Conservation (phyloP, 2,888 invertebrate genomes). For the Himalopsyche anomala region DNA sequence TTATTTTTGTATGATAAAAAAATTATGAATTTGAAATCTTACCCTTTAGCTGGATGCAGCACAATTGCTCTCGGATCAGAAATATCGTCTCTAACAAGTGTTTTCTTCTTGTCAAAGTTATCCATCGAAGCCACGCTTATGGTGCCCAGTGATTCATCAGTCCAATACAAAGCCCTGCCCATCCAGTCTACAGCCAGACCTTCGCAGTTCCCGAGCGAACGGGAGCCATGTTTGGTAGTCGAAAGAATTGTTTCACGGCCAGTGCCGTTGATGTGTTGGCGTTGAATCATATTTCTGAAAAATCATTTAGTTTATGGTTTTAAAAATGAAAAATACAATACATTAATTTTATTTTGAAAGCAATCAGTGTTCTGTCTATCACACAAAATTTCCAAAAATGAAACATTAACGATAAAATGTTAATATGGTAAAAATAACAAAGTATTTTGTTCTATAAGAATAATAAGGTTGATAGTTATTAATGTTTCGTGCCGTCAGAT, state of each 20-base stretch:
- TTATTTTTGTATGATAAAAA: too few relatives aligned
- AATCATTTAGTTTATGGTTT: not conserved
- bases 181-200: constrained; percentile 92
- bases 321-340: too few relatives aligned
- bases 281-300: constrained; percentile 78
- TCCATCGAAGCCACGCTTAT: constrained; percentile 83
- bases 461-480: too few relatives aligned
- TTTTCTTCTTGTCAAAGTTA: constrained; percentile 76
- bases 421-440: too few relatives aligned
- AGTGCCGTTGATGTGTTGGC: constrained; percentile 80
- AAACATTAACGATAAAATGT: too few relatives aligned
- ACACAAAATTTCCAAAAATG: too few relatives aligned
- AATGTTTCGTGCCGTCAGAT: too few relatives aligned
- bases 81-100: constrained; percentile 78
- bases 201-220: constrained; percentile 81
- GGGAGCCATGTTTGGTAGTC: constrained; percentile 69
- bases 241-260: constrained; percentile 75
- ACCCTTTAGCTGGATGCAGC: constrained; percentile 83
- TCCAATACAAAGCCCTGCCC: constrained; percentile 88
- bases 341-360: too few relatives aligned
- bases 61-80: constrained; percentile 81
- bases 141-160: constrained; percentile 82
- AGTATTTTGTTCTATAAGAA: too few relatives aligned
- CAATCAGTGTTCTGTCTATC: too few relatives aligned
- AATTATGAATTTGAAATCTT: constrained; percentile 60